Conservation (phyloP, 2,797 vertebrate genomes). For the Manis javanica region DNA sequence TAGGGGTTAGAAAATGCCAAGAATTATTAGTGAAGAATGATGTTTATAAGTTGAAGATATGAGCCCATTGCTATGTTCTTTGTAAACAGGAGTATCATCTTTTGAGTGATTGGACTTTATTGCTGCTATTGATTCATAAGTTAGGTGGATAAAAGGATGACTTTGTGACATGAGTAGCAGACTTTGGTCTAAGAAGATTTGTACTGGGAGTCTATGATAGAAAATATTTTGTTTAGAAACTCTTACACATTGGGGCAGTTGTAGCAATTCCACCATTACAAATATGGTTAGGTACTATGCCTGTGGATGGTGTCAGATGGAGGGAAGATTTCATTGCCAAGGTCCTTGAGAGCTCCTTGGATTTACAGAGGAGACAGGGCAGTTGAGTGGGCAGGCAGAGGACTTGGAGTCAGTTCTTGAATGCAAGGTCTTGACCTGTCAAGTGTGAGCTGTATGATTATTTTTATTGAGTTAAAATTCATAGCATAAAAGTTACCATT, state of each 20-base stretch:
- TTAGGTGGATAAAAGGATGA: constrained; percentile 40
- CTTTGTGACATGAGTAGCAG: constrained; percentile 33
- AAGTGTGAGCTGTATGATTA: neutral
- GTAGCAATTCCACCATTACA: neutral
- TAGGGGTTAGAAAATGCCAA: neutral
- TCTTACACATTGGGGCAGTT: constrained; percentile 6
- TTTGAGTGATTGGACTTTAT: neutral
- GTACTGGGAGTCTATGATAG: neutral
- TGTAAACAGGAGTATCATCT: constrained; percentile 23
- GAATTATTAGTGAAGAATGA: constrained; percentile 50
- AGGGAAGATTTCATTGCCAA: constrained; percentile 20
- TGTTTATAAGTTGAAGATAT: constrained; percentile 25
- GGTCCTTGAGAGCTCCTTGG: neutral
- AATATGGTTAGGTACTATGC: neutral
- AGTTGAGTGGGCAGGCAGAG: neutral
- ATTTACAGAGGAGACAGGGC: neutral
- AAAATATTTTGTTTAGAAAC: constrained; percentile 52
- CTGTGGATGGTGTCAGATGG: neutral
- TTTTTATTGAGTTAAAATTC: constrained; percentile 36
- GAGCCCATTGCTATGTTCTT: neutral
- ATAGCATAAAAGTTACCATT: constrained; percentile 15
- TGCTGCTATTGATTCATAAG: neutral
- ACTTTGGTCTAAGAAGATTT: constrained; percentile 33
- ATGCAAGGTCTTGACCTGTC: neutral
- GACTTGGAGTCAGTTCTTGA: neutral